Base-by-base conservation (phyloP, 2,113 vertebrate genomes). In the Cyprinodon variegatus region DNA sequence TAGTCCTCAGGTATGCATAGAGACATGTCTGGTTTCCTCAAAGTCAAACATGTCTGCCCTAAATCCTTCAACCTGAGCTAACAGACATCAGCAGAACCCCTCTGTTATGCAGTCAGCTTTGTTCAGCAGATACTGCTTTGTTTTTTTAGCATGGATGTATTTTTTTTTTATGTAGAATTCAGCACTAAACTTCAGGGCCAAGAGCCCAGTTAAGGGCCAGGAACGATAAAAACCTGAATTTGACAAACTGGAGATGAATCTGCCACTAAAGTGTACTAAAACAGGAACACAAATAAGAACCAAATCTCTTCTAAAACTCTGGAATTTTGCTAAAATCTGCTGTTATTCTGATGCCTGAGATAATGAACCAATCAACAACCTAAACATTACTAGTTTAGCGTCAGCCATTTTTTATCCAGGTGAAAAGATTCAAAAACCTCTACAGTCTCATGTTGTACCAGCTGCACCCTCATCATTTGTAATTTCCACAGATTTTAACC, bases 201-300 rank as follows among this genome's bases (percentile, higher is more conserved):
- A 60, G 50, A 78, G 61, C 65, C 62, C 11, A 39, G 20, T 38
- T 45, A 74, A 50, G 61, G 65, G 50, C 36, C 65, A 48, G 15
- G 61, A 38, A 59, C 70, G 20, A 20, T 15, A 61, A 8, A 61
- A 15, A 82, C 13, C 74, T 70, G 38, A 40, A 4, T 76, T 53
- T 36, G 78, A 74, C 65, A 70, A 73, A 57, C 41, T 10, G 57
- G 46, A 66, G 45, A 36, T 36, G 61, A 68, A 77, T 74, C 15
- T 82, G 17, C 38, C 37, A 60, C 20, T 6, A 70, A 13, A 50
- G 37, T 13, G 39, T 12, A 48, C 15, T 3, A 63, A 13, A 68
- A 59, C 38, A 3, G 4, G 3, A 20, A 41, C 4, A 38, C 72
- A 69, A 68, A 11, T 29, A 37, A 40, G 59, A n/a, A n/a, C 4